phyloP scores from a whole-genome alignment of 2,888 invertebrate species.

The Spicauda simplicius region DNA sequence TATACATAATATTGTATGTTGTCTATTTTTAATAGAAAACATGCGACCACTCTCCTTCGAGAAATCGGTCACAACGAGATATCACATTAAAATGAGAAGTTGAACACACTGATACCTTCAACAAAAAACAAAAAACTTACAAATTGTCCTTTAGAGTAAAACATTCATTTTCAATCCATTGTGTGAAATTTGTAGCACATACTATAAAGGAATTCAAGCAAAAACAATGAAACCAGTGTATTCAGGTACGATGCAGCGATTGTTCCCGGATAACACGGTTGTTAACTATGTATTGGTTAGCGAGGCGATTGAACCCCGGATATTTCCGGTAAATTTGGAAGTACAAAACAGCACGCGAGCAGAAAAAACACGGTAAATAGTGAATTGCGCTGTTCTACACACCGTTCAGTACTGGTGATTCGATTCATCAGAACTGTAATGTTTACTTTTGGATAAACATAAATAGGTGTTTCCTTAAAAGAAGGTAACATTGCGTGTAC shows the following conservation, averaged over 20 bases:
- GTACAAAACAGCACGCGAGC: conserved; percentile 5
- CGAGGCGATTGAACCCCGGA: conserved; percentile 19
- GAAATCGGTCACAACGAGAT: too few species aligned
- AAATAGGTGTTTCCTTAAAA: too few species aligned
- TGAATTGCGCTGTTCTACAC: background rate
- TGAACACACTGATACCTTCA: too few species aligned
- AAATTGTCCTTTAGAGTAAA: background rate
- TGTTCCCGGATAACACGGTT: conserved; percentile 22
- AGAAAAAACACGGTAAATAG: conserved; percentile 22
- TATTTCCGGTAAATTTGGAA: conserved; percentile 11
- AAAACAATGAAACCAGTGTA: conserved; percentile 30
- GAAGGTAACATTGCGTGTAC: too few species aligned
- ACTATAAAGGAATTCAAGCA: conserved; percentile 22
- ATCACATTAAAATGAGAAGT: too few species aligned
- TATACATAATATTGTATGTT: too few species aligned
- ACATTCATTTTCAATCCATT: background rate
- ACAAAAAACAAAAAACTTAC: too few species aligned
- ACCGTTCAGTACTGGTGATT: background rate
- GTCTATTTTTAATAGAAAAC: too few species aligned
- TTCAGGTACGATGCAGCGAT: conserved; percentile 16
- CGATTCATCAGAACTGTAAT: too few species aligned
- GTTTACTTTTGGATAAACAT: too few species aligned
- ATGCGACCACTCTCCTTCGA: too few species aligned
- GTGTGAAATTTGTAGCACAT: background rate
- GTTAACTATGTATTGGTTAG: conserved; percentile 37